Percentiles rank a stretch among this genome's conserved stretches.
Evolutionary conservation across 1,140 invertebrate species (phyloP).

Genomic region (Neomicropteryx cornuta): DNA sequence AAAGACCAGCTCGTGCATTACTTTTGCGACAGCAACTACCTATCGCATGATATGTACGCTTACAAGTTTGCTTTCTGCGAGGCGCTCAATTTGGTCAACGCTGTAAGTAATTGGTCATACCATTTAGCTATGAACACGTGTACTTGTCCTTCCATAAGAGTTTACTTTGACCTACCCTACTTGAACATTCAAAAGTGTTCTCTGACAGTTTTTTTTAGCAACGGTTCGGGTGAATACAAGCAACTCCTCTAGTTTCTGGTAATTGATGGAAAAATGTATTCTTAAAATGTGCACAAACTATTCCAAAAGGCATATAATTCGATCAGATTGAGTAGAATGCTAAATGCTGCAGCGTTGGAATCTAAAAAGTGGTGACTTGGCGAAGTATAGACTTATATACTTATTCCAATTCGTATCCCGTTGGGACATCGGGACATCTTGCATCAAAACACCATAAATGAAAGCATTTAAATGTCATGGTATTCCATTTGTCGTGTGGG

Average conservation of each 20-base stretch:
- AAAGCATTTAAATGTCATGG: too few species aligned
- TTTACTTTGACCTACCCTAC: background rate
- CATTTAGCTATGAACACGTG: constrained; percentile 1
- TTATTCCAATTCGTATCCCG: too few species aligned
- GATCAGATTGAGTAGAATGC: too few species aligned
- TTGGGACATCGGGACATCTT: too few species aligned
- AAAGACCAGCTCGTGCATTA: constrained; percentile 42
- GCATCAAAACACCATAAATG: too few species aligned
- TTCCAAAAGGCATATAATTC: too few species aligned
- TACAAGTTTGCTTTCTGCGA: constrained; percentile 59
- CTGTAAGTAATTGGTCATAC: constrained; percentile 43
- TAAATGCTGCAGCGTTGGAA: too few species aligned
- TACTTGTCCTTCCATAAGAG: constrained; percentile 7
- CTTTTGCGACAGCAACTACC: constrained; percentile 37
- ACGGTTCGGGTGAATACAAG: background rate
- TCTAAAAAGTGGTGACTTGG: too few species aligned
- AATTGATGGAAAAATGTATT: too few species aligned
- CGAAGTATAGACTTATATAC: too few species aligned
- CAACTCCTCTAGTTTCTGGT: background rate
- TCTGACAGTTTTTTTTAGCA: background rate
- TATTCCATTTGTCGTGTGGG: too few species aligned
- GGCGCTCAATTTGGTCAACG: constrained; percentile 56
- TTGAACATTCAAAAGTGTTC: background rate
- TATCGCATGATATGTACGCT: constrained; percentile 56
- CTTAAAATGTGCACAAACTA: too few species aligned